Percentiles rank a stretch among this genome's conserved stretches.
Conservation (phyloP, 2,113 vertebrate species). For the Prunella himalayana region DNA sequence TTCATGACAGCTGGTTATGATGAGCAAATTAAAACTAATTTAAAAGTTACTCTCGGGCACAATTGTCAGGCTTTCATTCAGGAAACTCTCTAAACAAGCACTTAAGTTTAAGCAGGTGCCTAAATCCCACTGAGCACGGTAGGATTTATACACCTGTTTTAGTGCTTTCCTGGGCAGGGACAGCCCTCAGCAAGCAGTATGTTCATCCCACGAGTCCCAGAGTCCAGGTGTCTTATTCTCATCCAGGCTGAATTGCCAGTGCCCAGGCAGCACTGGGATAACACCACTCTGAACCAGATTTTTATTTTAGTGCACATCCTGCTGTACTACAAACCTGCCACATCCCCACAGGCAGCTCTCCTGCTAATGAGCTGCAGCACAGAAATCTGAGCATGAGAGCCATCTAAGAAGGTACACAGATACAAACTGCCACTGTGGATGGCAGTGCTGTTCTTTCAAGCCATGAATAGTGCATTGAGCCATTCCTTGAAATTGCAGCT, state of each 20-base stretch:
- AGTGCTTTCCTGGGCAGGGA: neutral
- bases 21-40: conserved; percentile 43
- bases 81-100: conserved; percentile 32
- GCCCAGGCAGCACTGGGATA: neutral
- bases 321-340: accelerated
- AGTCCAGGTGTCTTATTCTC: neutral
- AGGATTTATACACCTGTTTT: conserved; percentile 33
- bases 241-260: neutral
- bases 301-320: neutral
- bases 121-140: conserved; percentile 6
- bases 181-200: neutral
- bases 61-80: conserved; percentile 24
- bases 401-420: neutral
- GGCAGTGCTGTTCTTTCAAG: neutral
- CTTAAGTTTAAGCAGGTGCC: conserved; percentile 55
- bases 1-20: conserved; percentile 40
- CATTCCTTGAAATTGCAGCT: neutral
- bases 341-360: neutral
- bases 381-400: neutral
- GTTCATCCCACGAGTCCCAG: neutral
- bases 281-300: neutral
- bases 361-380: neutral
- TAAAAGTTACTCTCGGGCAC: conserved; percentile 46
- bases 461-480: neutral
- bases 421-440: neutral